A percentile compares a stretch with the other conserved stretches of the same genome.
These are phyloP conservation scores for Morpho helenor DNA, from an alignment of 2,888 invertebrate genomes.

Conservation along the genomic window DNA sequence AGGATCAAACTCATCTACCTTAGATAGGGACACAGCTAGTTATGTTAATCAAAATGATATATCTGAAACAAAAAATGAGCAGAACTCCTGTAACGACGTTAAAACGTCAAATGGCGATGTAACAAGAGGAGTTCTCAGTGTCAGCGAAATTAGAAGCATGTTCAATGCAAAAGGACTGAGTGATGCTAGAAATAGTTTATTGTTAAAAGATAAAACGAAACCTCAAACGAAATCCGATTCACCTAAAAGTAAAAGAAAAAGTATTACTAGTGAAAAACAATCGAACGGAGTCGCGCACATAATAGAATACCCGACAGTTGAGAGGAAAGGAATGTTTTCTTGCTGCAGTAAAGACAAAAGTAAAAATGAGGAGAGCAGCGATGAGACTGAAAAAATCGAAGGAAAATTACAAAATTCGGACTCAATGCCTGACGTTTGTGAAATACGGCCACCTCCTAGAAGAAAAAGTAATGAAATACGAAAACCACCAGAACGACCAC, in stretches of 20 bases:
- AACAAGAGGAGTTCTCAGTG: conserved; percentile 78
- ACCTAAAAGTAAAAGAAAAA: conserved; percentile 69
- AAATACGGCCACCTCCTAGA: conserved; percentile 82
- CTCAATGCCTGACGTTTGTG: conserved; percentile 68
- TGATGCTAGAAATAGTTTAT: conserved; percentile 72
- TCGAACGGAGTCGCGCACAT: conserved; percentile 74
- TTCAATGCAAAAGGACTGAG: conserved; percentile 71
- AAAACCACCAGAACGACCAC: conserved; percentile 84
- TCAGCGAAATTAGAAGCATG: conserved; percentile 76
- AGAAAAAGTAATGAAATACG: conserved; percentile 74
- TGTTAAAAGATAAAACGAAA: conserved; percentile 70
- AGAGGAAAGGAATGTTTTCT: conserved; percentile 85
- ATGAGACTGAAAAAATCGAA: conserved; percentile 60
- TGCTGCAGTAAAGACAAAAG: conserved; percentile 83
- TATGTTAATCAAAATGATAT: conserved; percentile 64
- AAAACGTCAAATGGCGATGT: conserved; percentile 67
- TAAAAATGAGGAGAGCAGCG: conserved; percentile 72
- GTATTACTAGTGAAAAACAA: conserved; percentile 57
- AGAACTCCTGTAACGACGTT: conserved; percentile 38
- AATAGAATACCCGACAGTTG: conserved; percentile 86
- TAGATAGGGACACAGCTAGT: conserved; percentile 63
- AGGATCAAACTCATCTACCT: conserved; percentile 71
- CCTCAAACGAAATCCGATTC: conserved; percentile 60
- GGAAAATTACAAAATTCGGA: conserved; percentile 58
- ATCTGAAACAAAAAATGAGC: conserved; percentile 45